Percentiles rank a stretch among this genome's conserved stretches.
Evolutionary conservation across 2,888 invertebrate species (phyloP).

Genomic region (Sinohyriopsis cumingii): DNA sequence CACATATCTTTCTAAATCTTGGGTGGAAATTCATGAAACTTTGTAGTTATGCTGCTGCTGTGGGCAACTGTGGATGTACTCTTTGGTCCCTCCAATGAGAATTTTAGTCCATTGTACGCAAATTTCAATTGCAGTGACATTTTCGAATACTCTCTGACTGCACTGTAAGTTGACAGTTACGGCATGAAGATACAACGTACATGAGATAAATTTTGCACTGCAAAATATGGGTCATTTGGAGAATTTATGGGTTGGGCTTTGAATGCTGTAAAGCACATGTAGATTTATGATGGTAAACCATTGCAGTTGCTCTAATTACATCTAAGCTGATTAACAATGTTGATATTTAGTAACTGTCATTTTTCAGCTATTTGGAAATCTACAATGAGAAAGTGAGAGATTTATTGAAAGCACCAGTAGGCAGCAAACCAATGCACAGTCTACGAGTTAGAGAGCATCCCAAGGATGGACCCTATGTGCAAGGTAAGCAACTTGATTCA

Average conservation of each 20-base stretch:
- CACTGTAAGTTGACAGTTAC: too few relatives aligned
- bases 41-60: too few relatives aligned
- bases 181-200: too few relatives aligned
- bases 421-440: slow-evolving; percentile 75
- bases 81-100: too few relatives aligned
- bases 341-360: neutral
- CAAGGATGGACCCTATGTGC: slow-evolving; percentile 85
- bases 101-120: too few relatives aligned
- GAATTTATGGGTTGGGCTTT: neutral
- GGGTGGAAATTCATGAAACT: too few relatives aligned
- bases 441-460: slow-evolving; percentile 86
- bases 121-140: too few relatives aligned
- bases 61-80: too few relatives aligned
- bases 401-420: slow-evolving; percentile 73
- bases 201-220: too few relatives aligned
- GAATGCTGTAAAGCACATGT: neutral
- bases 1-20: too few relatives aligned
- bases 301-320: neutral
- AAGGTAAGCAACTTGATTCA: slow-evolving; percentile 76
- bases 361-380: slow-evolving; percentile 83
- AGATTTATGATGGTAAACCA: neutral
- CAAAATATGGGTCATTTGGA: too few relatives aligned
- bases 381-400: slow-evolving; percentile 88
- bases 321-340: neutral
- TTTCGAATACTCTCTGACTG: too few relatives aligned